Conservation (phyloP, 2,113 vertebrate genomes). For the Channa maculata region DNA sequence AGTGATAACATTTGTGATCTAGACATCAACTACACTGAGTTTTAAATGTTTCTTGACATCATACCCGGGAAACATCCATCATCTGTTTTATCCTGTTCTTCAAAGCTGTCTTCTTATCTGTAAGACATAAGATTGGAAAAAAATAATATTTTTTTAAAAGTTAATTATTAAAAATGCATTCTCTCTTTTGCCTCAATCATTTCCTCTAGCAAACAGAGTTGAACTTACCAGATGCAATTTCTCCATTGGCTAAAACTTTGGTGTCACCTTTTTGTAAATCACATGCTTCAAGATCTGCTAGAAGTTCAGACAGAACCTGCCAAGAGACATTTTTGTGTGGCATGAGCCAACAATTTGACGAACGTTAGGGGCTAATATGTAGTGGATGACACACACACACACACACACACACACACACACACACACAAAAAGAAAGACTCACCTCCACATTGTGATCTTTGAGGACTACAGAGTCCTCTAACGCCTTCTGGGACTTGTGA, state of each 20-base stretch:
- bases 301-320: slow-evolving; percentile 93
- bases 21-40: neutral
- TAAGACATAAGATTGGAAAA: slow-evolving; percentile 6
- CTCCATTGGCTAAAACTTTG: slow-evolving; percentile 87
- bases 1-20: neutral
- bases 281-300: slow-evolving; percentile 89
- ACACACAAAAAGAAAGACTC: slow-evolving; percentile 35
- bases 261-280: slow-evolving; percentile 78
- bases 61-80: slow-evolving; percentile 96
- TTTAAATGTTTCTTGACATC: neutral
- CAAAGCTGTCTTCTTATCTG: slow-evolving; percentile 87
- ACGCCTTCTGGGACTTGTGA: slow-evolving; percentile 90
- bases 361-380: neutral
- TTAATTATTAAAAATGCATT: too few relatives aligned
- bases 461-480: slow-evolving; percentile 89
- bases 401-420: neutral
- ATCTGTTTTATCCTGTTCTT: slow-evolving; percentile 91
- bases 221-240: slow-evolving; percentile 82
- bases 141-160: slow-evolving; percentile 4
- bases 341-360: neutral
- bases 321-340: neutral
- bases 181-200: too few relatives aligned
- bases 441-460: slow-evolving; percentile 95
- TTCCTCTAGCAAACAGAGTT: neutral
- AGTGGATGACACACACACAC: too few relatives aligned